Conservation (phyloP, 2,888 invertebrate genomes). For the Andrena chrysosceles region DNA sequence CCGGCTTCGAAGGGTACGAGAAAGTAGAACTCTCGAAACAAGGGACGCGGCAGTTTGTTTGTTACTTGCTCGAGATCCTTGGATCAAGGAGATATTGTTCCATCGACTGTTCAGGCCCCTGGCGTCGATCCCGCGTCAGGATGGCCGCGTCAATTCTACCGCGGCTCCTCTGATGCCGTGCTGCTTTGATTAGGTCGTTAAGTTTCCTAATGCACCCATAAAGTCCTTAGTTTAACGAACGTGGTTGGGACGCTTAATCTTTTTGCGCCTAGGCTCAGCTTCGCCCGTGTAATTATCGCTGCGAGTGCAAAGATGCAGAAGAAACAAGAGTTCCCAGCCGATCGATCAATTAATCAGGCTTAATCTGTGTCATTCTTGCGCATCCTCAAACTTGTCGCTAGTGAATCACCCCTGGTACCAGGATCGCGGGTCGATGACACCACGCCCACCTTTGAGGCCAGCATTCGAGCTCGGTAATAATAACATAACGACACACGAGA, state of each 20-base stretch:
- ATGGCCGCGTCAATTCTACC: constrained; percentile 69
- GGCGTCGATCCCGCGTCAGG: constrained; percentile 77
- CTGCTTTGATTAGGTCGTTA: constrained; percentile 83
- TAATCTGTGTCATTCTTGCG: not conserved
- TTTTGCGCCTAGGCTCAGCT: constrained; percentile 2
- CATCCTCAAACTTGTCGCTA: not conserved
- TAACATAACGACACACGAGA: constrained; percentile 70
- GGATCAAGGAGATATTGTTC: constrained; percentile 65
- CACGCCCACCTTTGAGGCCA: constrained; percentile 69
- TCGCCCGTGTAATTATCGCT: constrained; percentile 9
- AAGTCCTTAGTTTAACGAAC: constrained; percentile 79
- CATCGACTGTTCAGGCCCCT: constrained; percentile 65
- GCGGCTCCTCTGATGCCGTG: constrained; percentile 73
- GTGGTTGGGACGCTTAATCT: constrained; percentile 49
- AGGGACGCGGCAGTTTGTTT: not conserved
- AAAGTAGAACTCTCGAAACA: not conserved
- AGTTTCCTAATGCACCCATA: constrained; percentile 79
- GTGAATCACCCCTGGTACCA: not conserved
- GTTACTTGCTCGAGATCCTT: not conserved
- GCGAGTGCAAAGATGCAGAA: not conserved
- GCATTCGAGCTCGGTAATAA: constrained; percentile 72
- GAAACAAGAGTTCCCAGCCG: not conserved
- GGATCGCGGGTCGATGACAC: constrained; percentile 51
- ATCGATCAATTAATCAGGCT: not conserved
- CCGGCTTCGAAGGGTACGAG: not conserved